A percentile compares a stretch with the other conserved stretches of the same genome.
Evolutionary conservation across 2,113 vertebrate species (phyloP).

Genomic region (Himantopus leucocephalus): DNA sequence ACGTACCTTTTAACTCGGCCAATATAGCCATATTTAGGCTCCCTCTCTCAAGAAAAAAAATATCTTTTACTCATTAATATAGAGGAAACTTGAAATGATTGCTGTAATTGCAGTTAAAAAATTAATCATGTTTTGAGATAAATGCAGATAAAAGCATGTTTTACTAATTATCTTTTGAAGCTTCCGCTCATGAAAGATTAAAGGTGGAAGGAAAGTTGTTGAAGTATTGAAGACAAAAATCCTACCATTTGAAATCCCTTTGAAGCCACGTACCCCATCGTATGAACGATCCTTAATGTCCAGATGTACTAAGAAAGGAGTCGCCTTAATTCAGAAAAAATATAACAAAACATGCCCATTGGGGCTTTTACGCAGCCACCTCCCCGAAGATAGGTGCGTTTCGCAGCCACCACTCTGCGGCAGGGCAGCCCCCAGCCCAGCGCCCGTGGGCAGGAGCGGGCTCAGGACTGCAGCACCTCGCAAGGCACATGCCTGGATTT

Average conservation of each 20-base stretch:
- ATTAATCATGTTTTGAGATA: constrained; percentile 70
- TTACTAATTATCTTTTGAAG: constrained; percentile 68
- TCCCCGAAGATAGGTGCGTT: background rate
- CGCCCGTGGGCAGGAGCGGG: too few species aligned
- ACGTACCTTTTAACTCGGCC: constrained; percentile 12
- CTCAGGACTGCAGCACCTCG: too few species aligned
- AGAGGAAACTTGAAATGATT: constrained; percentile 61
- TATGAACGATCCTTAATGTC: background rate
- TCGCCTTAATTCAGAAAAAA: background rate
- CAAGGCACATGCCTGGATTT: too few species aligned
- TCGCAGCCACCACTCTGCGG: too few species aligned
- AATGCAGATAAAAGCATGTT: constrained; percentile 68
- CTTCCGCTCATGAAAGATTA: constrained; percentile 61
- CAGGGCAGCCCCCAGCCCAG: too few species aligned
- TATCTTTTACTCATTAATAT: constrained; percentile 43
- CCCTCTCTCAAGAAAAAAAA: background rate
- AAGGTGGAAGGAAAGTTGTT: constrained; percentile 49
- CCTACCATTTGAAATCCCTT: constrained; percentile 15
- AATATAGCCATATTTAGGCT: constrained; percentile 4
- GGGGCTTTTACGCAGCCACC: background rate
- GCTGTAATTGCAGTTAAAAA: constrained; percentile 70
- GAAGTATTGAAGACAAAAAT: constrained; percentile 43
- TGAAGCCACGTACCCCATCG: background rate
- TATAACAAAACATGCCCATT: background rate
- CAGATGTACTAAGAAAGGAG: background rate